Evolutionary conservation across 2,113 vertebrate genomes (phyloP).

Genomic region (Phycodurus eques): DNA sequence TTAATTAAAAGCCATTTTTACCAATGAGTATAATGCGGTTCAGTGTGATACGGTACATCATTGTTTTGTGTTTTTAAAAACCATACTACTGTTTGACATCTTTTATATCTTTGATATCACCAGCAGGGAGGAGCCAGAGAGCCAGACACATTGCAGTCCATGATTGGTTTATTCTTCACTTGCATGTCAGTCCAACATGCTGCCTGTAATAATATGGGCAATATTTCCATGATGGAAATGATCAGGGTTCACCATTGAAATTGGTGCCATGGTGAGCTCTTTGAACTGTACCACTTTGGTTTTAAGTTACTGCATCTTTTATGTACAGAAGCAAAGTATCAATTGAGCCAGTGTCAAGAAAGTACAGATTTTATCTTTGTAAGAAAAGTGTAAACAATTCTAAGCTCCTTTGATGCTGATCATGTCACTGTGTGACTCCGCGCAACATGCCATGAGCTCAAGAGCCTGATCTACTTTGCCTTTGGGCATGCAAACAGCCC

Average conservation of each 20-base stretch:
- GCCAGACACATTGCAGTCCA: background rate
- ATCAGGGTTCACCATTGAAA: no score
- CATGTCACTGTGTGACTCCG: background rate
- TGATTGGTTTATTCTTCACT: background rate
- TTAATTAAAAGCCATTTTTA: background rate
- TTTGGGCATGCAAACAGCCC: background rate
- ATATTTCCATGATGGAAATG: no score
- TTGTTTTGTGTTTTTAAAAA: no score
- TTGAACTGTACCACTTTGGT: background rate
- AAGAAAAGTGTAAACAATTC: background rate
- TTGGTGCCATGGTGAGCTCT: background rate
- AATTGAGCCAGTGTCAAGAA: background rate
- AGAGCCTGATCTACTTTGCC: background rate
- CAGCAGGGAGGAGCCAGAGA: background rate
- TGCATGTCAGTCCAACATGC: background rate
- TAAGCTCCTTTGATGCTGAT: background rate
- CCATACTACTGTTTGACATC: no score
- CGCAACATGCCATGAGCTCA: background rate
- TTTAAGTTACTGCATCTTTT: background rate
- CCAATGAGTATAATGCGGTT: no score
- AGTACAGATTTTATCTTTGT: constrained; percentile 30
- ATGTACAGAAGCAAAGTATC: background rate
- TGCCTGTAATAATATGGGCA: no score
- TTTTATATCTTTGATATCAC: no score
- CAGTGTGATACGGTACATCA: no score